A percentile compares a stretch with the other conserved stretches of the same genome.
These are phyloP conservation scores for Etheostoma perlongum DNA, from an alignment of 2,797 vertebrate genomes.

Conservation along the genomic window DNA sequence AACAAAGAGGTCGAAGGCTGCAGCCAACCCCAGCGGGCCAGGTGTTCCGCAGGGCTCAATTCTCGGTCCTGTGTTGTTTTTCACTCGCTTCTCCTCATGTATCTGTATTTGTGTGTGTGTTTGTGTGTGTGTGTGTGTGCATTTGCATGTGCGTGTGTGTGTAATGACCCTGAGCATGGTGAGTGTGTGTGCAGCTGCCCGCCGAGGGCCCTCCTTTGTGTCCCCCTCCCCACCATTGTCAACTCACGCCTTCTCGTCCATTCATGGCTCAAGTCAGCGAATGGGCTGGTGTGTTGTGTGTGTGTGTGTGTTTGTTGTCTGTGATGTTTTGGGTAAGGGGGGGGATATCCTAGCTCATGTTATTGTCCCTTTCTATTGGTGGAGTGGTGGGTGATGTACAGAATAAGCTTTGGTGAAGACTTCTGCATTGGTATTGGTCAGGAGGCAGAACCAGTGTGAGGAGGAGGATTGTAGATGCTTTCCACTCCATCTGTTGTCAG, in stretches of 20 bases:
- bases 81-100: conserved; percentile 40
- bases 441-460: conserved; percentile 73
- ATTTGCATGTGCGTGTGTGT: conserved; percentile 59
- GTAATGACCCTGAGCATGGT: conserved; percentile 87
- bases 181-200: conserved; percentile 91
- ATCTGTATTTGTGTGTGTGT: conserved; percentile 46
- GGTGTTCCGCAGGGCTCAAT: conserved; percentile 74
- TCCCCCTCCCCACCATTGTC: conserved; percentile 84
- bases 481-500: conserved; percentile 90
- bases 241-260: conserved; percentile 89
- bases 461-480: conserved; percentile 84
- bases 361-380: conserved; percentile 53
- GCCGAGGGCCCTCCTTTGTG: conserved; percentile 88
- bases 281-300: conserved; percentile 84
- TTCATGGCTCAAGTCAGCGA: conserved; percentile 84
- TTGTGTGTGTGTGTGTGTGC: conserved; percentile 30
- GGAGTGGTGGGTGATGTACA: conserved; percentile 50
- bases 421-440: conserved; percentile 85
- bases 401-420: conserved; percentile 47
- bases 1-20: conserved; percentile 67
- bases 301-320: conserved; percentile 71
- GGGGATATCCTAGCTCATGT: conserved; percentile 70
- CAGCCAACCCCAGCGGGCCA: conserved; percentile 70
- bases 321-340: conserved; percentile 50
- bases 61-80: conserved; percentile 46